Conservation (phyloP, 2,888 invertebrate species). For the Dryococelus australis region DNA sequence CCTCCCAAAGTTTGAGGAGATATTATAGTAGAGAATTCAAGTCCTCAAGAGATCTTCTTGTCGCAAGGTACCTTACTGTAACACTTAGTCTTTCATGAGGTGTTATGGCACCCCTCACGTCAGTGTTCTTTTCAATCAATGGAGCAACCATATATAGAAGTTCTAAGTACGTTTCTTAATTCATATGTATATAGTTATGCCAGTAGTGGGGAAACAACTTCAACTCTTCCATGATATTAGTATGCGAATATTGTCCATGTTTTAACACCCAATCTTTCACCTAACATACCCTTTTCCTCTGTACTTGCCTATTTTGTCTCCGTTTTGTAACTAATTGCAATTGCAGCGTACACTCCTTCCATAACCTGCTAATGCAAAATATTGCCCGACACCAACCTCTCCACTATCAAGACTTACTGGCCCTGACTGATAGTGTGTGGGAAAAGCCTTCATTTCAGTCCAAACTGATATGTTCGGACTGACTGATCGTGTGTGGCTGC, state of each 20-base stretch:
- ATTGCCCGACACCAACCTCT: no score
- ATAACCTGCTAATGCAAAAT: no score
- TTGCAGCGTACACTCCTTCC: no score
- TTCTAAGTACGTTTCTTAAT: neutral
- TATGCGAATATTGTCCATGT: neutral
- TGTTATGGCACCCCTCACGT: constrained; percentile 18
- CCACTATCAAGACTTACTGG: no score
- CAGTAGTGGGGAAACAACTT: neutral
- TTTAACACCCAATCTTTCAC: neutral
- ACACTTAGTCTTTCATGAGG: constrained; percentile 17
- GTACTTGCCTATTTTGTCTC: no score
- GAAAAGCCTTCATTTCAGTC: no score
- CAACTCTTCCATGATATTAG: neutral
- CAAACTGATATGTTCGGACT: no score
- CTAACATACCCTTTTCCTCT: neutral
- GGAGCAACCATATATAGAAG: constrained; percentile 13
- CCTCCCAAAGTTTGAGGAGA: constrained; percentile 18
- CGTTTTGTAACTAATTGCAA: no score
- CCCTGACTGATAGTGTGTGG: no score
- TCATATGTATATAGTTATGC: constrained; percentile 13
- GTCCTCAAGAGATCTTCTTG: neutral
- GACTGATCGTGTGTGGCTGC: no score
- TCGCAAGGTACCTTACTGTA: neutral
- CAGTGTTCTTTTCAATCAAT: constrained; percentile 5
- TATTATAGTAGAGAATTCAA: constrained; percentile 16